Conservation (phyloP, 1,140 invertebrate genomes). For the Drosophila nigrodunni region DNA sequence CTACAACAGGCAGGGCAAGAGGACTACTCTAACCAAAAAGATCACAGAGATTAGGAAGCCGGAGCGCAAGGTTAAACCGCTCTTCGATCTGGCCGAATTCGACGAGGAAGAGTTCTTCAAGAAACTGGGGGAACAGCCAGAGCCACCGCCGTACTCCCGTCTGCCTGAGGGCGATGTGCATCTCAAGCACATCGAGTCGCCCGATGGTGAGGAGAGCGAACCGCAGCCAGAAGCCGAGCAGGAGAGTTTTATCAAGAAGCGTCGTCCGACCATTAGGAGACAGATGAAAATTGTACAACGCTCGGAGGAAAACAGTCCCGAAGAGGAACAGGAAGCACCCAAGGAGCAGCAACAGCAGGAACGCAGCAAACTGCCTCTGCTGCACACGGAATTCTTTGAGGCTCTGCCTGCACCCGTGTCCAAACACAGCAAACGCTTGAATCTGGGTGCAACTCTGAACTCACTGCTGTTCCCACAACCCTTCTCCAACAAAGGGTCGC, state of each 20-base stretch:
- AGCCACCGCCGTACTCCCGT: slow-evolving; percentile 60
- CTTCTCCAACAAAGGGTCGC: slow-evolving; percentile 61
- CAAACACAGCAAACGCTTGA: slow-evolving; percentile 44
- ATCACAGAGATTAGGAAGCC: slow-evolving; percentile 79
- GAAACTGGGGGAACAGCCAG: slow-evolving; percentile 63
- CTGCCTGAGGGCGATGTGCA: slow-evolving; percentile 79
- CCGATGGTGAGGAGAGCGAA: slow-evolving; percentile 70
- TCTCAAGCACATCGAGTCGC: slow-evolving; percentile 62
- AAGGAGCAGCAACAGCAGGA: slow-evolving; percentile 13
- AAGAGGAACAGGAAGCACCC: slow-evolving; percentile 16
- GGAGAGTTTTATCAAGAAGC: slow-evolving; percentile 30
- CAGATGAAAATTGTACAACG: slow-evolving; percentile 60
- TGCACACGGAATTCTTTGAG: slow-evolving; percentile 78
- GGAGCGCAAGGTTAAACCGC: slow-evolving; percentile 63
- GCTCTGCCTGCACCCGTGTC: slow-evolving; percentile 45
- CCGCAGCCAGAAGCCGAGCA: slow-evolving; percentile 46
- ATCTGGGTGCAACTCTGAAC: slow-evolving; percentile 66
- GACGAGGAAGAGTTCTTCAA: slow-evolving; percentile 82
- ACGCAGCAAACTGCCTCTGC: slow-evolving; percentile 39
- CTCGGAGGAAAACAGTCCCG: slow-evolving; percentile 27
- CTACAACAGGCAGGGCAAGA: slow-evolving; percentile 65
- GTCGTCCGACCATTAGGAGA: slow-evolving; percentile 18
- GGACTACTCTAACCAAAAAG: slow-evolving; percentile 69
- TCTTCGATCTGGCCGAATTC: slow-evolving; percentile 71
- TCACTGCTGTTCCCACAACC: slow-evolving; percentile 75